Evolutionary conservation across 2,797 vertebrate genomes (phyloP), one percentile per base, ranked within the genome.

Genomic region (Mico argentatus): DNA sequence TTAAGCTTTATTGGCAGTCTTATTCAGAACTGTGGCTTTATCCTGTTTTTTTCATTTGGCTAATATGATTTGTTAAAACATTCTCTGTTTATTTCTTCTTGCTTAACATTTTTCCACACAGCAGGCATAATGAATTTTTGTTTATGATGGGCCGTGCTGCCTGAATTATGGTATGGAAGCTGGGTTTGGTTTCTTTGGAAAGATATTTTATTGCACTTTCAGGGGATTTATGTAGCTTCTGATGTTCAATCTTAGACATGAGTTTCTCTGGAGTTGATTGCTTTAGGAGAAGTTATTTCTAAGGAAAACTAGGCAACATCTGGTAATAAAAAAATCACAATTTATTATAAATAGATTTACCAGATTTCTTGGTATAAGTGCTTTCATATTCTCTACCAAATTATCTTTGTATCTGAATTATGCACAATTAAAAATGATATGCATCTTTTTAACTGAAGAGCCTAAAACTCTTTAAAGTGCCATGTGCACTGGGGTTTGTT

Each of bases 11-110:
- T 98, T 98, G 98, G 98, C 97, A 98, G 98, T 92, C 96, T 93
- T 90, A 96, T 97, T 98, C 96, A 97, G 97, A 97, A 97, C 83
- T 98, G 97, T 97, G 97, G 97, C 95, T 98, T 97, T 98, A 91
- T 91, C 80, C 96, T 79, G 46, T 46, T 81, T 96, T 94, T 94
- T 97, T 92, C 82, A 87, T 97, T 98, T 98, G 95, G 89, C 92
- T 98, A 98, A 98, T 98, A 98, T 98, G 96, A 98, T 98, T 98
- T 98, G 98, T 98, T 98, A 97, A 97, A 98, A 97, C 91, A 97
- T 94, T 98, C 93, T 98, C 91, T 98, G 98, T 98, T 98, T 98
- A 98, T 98, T 98, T 98, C 98, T 98, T 97, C 92, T 98, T 97
- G 89, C 97, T 98, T 97, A 97, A 97, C 97, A 97, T 98, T 98